Percentiles rank a stretch among this genome's conserved stretches.
Evolutionary conservation across 1,140 invertebrate species (phyloP).

Genomic region (Caenorhabditis elegans): DNA sequence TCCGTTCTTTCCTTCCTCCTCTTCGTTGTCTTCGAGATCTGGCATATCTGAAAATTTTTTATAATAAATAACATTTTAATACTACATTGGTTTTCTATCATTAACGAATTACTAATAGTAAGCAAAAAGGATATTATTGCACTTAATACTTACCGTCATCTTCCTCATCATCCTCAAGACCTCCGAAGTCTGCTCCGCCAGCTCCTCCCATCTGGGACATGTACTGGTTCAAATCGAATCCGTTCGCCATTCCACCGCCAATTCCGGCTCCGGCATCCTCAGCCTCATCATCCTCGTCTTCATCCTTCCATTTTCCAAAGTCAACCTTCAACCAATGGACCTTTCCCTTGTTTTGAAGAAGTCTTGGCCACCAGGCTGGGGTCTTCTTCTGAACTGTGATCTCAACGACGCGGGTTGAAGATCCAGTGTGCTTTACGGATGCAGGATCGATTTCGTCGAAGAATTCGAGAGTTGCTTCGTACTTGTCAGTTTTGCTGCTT

Average conservation of each 20-base stretch:
- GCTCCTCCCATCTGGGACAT: conserved; percentile 15
- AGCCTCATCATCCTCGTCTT: conserved; percentile 28
- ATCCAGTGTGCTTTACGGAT: not conserved
- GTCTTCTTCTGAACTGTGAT: conserved; percentile 31
- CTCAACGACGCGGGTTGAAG: conserved; percentile 1
- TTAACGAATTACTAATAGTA: no score
- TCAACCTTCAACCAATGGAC: conserved; percentile 42
- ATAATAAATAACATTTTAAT: no score
- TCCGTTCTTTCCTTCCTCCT: not conserved
- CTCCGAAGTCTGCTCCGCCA: conserved; percentile 21
- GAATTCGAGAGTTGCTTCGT: conserved; percentile 35
- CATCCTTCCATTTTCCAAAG: conserved; percentile 42
- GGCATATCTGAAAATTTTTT: conserved; percentile 32
- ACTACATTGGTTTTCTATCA: no score
- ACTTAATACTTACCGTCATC: conserved; percentile 12
- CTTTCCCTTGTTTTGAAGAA: conserved; percentile 17
- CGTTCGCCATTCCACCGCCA: not conserved
- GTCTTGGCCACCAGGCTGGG: conserved; percentile 29
- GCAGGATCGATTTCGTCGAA: conserved; percentile 30
- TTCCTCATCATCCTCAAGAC: conserved; percentile 27
- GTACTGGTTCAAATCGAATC: conserved; percentile 35
- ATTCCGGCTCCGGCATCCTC: not conserved
- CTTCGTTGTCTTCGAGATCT: conserved; percentile 34
- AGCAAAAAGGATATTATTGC: no score
- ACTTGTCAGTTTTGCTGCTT: conserved; percentile 27